Conservation (phyloP, 2,888 invertebrate species). For the Acleris emargana region DNA sequence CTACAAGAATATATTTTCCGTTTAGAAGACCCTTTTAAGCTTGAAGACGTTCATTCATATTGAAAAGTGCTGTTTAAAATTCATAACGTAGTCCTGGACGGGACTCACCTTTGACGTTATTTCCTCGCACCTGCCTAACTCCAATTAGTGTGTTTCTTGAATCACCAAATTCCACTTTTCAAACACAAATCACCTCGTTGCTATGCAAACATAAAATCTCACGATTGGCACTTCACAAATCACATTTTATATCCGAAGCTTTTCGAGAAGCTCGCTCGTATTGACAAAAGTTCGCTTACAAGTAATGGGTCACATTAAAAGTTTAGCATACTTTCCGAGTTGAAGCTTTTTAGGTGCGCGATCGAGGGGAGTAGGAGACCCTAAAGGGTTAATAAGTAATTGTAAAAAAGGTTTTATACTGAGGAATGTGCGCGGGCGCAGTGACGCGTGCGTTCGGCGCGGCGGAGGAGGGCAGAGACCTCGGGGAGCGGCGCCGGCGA, state of each 20-base stretch:
- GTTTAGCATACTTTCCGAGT: constrained; percentile 37
- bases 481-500: constrained; percentile 61
- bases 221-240: constrained; percentile 72
- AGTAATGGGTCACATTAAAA: constrained; percentile 54
- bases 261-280: constrained; percentile 54
- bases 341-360: constrained; percentile 7
- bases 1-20: constrained; percentile 41
- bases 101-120: constrained; percentile 61
- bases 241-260: constrained; percentile 58
- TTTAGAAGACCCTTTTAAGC: constrained; percentile 39
- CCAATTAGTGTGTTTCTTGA: constrained; percentile 48
- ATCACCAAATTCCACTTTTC: constrained; percentile 62
- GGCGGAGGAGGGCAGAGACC: constrained; percentile 74
- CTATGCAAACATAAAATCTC: constrained; percentile 61
- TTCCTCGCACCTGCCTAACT: constrained; percentile 35
- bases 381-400: constrained; percentile 13
- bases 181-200: constrained; percentile 66
- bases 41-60: constrained; percentile 55
- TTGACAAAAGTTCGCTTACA: constrained; percentile 56
- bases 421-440: constrained; percentile 50
- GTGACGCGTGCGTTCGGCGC: constrained; percentile 55
- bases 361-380: constrained; percentile 2
- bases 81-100: constrained; percentile 48
- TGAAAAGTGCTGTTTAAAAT: constrained; percentile 59
- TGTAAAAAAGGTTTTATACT: constrained; percentile 35